Conservation (phyloP, 2,113 vertebrate species). For the Mobula birostris region DNA sequence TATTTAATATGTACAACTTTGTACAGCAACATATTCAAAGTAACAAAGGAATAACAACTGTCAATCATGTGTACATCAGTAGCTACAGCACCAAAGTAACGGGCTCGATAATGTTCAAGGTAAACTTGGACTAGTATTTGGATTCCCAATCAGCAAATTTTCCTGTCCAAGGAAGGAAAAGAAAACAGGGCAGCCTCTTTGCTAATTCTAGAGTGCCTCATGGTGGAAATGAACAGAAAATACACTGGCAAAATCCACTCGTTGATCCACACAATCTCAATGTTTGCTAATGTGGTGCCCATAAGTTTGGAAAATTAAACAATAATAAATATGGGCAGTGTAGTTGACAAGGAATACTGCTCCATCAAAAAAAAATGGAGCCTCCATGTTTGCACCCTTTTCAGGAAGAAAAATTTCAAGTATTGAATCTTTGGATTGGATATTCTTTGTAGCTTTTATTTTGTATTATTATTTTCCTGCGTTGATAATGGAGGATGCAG, state of each 20-base stretch:
- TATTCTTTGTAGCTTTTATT: conserved; percentile 4
- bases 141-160: background rate
- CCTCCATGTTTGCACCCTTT: background rate
- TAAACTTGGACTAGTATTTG: background rate
- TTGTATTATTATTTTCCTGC: background rate
- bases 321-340: conserved; percentile 22
- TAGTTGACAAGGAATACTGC: background rate
- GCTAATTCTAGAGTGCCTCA: background rate
- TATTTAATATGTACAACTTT: conserved; percentile 28
- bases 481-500: background rate
- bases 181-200: background rate
- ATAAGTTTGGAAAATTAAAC: background rate
- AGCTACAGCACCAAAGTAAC: background rate
- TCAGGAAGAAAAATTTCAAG: background rate
- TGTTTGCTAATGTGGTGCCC: background rate
- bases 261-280: background rate
- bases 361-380: background rate
- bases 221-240: background rate
- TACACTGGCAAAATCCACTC: background rate
- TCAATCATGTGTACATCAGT: background rate
- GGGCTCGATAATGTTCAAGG: conserved; percentile 1
- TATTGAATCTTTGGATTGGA: background rate
- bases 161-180: background rate
- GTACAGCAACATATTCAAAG: conserved; percentile 24
- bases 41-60: background rate